Evolutionary conservation across 2,888 invertebrate genomes (phyloP), one percentile per base, ranked within the genome.

Genomic region (Diarsia brunnea): DNA sequence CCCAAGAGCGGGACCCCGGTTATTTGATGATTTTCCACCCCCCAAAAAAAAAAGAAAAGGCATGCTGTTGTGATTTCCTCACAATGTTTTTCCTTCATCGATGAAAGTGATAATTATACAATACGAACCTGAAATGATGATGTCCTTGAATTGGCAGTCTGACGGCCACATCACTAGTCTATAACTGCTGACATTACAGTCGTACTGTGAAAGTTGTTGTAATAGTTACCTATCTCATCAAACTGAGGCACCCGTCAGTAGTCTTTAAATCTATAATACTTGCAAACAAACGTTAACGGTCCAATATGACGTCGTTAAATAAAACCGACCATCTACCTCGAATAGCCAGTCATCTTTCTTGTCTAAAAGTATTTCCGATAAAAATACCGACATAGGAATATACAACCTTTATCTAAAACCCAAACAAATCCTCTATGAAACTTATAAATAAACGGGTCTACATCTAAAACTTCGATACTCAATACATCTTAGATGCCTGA

Each of bases 401-500:
- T 24, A 60, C 12, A 81, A 82, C 47, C 65, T 77, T 64, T 63
- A 60, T 73, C 58, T 83, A 19, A n/a, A 71, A 68, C 65, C 47
- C 58, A 58, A 73, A 82, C 49, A 86, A 73, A 73, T 78, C 51
- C 64, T 68, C 45, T 43, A 65, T 49, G 27, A 19, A 73, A 83
- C 68, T 82, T 70, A 73, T 73, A 86, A 72, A 83, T 78, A 83
- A 83, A 71, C 72, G 38, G 51, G n/a, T 38, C 63, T 66, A n/a
- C 66, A 53, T 69, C 66, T 11, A 19, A 75, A 84, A 73, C 67
- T 73, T 68, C 60, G 27, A 45, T 61, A 63, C 73, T 74, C 86
- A 73, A 86, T 86, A 86, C 73, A 84, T 86, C 84, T 79, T 76
- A 72, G 86, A 68, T 27, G 49, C 55, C 84, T 72, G 69, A 84